Evolutionary conservation across 2,797 vertebrate species (phyloP), one percentile per base, ranked within the genome.

Genomic region (Myotis daubentonii): DNA sequence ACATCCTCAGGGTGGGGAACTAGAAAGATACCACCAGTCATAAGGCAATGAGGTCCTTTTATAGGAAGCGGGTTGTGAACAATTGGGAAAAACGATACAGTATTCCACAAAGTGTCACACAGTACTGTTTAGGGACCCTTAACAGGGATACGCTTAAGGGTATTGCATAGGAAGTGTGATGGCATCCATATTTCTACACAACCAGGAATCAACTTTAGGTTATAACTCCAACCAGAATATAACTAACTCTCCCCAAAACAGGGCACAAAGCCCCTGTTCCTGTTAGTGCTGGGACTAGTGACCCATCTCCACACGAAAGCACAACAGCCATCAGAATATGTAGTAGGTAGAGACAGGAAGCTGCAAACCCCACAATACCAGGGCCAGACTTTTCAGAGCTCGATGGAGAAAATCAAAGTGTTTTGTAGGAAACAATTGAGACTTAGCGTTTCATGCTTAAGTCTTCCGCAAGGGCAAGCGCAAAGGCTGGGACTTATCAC

Each of bases 361-460:
- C 41, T 66, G 44, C 23, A 87, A 75, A 78, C 55, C 28, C 60
- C 36, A 76, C 87, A 70, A 49, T 9, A n/a, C 4, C 8, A 60
- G 44, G 36, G 36, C 55, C 28, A 38, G 30, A 47, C 60, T 82
- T 53, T 70, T 72, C 53, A 89, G 70, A 93, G 36, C 66, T 62
- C 84, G 51, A 55, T 80, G 62, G 66, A 88, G 36, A 36, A 70
- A 84, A 89, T n/a, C 16, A 20, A 91, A 95, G 81, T 33, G 28
- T 78, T 92, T 82, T 82, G n/a, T 36, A 78, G 49, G 17, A 72
- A 53, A 68, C 16, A 44, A 36, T 13, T n/a, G 51, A 47, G 15
- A 78, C 51, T 75, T 85, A 5, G 8, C 17, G 44, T 49, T 87
- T 36, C 25, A 19, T 65, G 44, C 8, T 20, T 33, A 11, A 60